Evolutionary conservation across 1,140 invertebrate genomes (phyloP), one percentile per base, ranked within the genome.

Genomic region (Drosophila kanapiae): DNA sequence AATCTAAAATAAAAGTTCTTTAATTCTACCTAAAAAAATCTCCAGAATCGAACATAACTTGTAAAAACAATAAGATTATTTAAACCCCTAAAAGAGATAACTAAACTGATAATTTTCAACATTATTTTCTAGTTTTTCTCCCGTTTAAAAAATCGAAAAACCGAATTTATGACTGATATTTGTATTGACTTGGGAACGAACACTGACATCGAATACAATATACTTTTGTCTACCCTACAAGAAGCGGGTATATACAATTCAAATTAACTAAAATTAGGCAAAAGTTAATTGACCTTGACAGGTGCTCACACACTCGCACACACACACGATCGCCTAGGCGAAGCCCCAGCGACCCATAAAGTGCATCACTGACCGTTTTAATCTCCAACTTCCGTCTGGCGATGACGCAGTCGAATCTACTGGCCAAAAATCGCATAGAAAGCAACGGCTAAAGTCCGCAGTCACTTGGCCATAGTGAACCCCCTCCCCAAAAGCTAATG

Each of bases 221-320:
- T 54, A 38, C 33, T 33, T 54, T 54, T 54, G 33, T 37, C 18
- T 54, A 54, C 33, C 33, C 18, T 54, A 13, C 53, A 13, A n/a
- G 18, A 23, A 14, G 11, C 13, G 13, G 38, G 14, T n/a, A n/a
- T n/a, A 35, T 9, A 13, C 11, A 68, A 67, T 80, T 80, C 63
- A 82, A 82, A 83, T 65, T 79, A 74, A 48, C 61, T 68, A 72
- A 85, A 86, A 78, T 85, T 86, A 54, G 84, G 57, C 74, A 70
- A 42, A 42, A 70, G 64, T 70, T 85, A 85, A 85, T 87, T 85
- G 83, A 82, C 83, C 82, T 82, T 85, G 82, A 78, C 82, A 69
- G 61, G 64, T 60, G 45, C 58, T 58, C 40, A 51, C 68, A 68
- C 65, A 74, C 69, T 35, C 49, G 49, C 49, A 13, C 51, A 45